Evolutionary conservation across 2,888 invertebrate species (phyloP).

Genomic region (Mellilla xanthometata): DNA sequence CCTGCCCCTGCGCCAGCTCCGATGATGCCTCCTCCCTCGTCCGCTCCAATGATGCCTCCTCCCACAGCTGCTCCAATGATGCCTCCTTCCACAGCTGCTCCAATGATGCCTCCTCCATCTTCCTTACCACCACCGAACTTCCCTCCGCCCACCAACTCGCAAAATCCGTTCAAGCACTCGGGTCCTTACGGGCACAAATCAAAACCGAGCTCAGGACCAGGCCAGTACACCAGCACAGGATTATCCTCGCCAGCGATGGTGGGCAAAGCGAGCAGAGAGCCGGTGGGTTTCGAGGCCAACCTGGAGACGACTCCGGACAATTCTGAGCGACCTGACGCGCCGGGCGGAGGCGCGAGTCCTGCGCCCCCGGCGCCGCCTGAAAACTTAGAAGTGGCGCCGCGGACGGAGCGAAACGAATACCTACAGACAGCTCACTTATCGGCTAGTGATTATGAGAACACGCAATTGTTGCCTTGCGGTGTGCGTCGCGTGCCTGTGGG

Average conservation of each 20-base stretch:
- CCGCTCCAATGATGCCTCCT: constrained; percentile 12
- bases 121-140: constrained; percentile 46
- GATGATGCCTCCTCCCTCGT: constrained; percentile 37
- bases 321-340: constrained; percentile 84
- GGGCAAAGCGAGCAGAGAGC: constrained; percentile 52
- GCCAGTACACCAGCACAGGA: constrained; percentile 51
- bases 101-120: constrained; percentile 25
- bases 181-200: constrained; percentile 74
- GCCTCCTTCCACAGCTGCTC: constrained; percentile 7
- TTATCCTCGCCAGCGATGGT: constrained; percentile 63
- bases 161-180: constrained; percentile 73
- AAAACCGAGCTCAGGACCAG: constrained; percentile 50
- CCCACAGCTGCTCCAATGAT: too few relatives aligned
- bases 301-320: constrained; percentile 87
- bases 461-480: constrained; percentile 84
- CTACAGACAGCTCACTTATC: constrained; percentile 89
- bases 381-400: constrained; percentile 84
- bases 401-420: constrained; percentile 89
- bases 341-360: constrained; percentile 54
- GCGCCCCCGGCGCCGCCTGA: constrained; percentile 62
- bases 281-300: constrained; percentile 80
- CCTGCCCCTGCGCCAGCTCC: constrained; percentile 22
- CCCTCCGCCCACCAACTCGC: constrained; percentile 46
- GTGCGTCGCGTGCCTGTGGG: constrained; percentile 86
- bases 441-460: constrained; percentile 76